These are phyloP conservation scores for Semnornis frantzii DNA, from an alignment of 2,113 vertebrate genomes.

Conservation along the genomic window DNA sequence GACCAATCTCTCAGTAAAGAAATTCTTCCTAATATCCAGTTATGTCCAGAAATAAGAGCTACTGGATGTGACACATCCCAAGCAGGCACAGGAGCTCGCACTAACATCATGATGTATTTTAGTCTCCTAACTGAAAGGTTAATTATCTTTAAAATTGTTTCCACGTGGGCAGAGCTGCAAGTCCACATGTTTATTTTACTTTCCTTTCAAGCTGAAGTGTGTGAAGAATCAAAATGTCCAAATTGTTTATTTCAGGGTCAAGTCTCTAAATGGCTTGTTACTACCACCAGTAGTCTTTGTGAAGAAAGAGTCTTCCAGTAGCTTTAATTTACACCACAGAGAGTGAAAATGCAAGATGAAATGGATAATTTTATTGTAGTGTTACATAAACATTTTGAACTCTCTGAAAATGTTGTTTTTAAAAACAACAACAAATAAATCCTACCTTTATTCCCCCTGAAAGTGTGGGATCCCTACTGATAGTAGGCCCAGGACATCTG, in stretches of 20 bases:
- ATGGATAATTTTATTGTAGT: neutral
- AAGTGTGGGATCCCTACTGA: neutral
- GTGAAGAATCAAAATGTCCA: neutral
- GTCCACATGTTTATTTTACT: neutral
- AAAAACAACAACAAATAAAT: neutral
- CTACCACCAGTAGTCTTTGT: neutral
- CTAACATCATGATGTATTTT: neutral
- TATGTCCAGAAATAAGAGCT: neutral
- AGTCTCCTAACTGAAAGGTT: neutral
- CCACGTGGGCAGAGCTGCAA: neutral
- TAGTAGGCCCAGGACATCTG: neutral
- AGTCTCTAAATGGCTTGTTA: neutral
- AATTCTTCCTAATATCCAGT: neutral
- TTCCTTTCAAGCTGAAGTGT: neutral
- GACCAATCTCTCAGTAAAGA: no score
- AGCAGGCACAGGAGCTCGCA: neutral
- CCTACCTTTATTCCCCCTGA: no score
- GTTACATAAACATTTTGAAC: fast-evolving
- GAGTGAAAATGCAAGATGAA: neutral
- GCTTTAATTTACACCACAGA: neutral
- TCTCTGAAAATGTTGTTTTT: neutral
- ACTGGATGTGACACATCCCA: neutral
- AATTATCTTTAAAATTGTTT: conserved; percentile 1
- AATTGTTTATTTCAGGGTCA: neutral
- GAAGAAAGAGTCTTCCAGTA: neutral